A percentile compares a stretch with the other conserved stretches of the same genome.
phyloP scores from a whole-genome alignment of 2,113 vertebrate genomes.

The Rhinichthys klamathensis region DNA sequence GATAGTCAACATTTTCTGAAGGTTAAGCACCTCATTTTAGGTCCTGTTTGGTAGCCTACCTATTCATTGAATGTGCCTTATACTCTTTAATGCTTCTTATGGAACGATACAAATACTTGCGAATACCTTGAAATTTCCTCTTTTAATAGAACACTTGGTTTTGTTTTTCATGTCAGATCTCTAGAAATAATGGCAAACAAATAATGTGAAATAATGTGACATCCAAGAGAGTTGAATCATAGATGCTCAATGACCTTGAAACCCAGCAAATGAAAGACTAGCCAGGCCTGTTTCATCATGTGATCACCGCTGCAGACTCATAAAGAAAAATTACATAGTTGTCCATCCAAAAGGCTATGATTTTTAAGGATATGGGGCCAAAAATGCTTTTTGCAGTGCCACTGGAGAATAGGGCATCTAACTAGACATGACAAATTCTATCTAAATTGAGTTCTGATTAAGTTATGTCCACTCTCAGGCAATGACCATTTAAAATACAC shows the following conservation, averaged over 20 bases:
- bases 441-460: conserved; percentile 23
- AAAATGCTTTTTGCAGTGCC: conserved; percentile 31
- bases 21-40: background rate
- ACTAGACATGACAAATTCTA: conserved; percentile 4
- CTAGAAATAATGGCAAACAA: conserved; percentile 28
- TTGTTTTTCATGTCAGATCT: background rate
- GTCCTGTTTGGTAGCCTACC: background rate
- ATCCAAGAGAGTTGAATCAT: conserved; percentile 36
- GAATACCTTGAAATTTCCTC: background rate
- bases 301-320: conserved; percentile 55
- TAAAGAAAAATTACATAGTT: conserved; percentile 45
- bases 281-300: conserved; percentile 47
- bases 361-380: conserved; percentile 19
- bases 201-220: too few species aligned
- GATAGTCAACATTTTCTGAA: background rate
- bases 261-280: conserved; percentile 43
- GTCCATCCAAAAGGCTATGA: background rate
- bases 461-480: background rate
- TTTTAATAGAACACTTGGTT: background rate
- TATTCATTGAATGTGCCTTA: background rate
- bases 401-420: background rate
- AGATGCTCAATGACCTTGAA: conserved; percentile 58
- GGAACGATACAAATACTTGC: background rate
- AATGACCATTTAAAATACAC: conserved; percentile 6
- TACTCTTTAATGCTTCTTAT: background rate